These are phyloP conservation scores for Halcyon smyrnensis DNA, from an alignment of 2,797 vertebrate species.

Conservation along the genomic window DNA sequence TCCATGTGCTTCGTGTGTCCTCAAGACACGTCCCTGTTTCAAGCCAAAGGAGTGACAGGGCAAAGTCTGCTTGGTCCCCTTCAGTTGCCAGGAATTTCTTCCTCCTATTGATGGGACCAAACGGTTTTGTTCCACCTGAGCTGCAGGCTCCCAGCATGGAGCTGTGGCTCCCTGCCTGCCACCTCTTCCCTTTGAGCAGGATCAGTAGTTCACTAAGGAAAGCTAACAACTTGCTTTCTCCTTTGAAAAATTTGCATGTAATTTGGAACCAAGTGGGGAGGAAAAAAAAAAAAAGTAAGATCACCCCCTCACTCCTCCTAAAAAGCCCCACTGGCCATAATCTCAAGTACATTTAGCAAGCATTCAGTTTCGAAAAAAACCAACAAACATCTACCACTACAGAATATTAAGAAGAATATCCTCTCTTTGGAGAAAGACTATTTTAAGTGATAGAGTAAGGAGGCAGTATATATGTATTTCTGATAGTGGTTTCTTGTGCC, in stretches of 20 bases:
- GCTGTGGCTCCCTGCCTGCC: background rate
- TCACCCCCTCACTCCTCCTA: rapidly evolving
- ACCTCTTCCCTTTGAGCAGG: background rate
- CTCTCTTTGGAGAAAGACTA: background rate
- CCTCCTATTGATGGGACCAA: background rate
- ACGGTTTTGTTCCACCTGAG: background rate
- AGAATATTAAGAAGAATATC: background rate
- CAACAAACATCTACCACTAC: background rate
- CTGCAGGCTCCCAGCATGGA: background rate
- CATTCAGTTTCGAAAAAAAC: background rate
- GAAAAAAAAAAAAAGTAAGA: too few species aligned
- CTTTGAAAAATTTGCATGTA: background rate
- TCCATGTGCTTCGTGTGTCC: background rate
- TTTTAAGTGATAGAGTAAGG: background rate
- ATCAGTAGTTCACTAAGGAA: background rate
- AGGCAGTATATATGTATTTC: background rate
- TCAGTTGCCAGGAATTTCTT: background rate
- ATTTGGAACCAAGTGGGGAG: background rate
- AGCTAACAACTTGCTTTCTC: background rate
- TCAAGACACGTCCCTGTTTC: background rate
- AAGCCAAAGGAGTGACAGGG: background rate
- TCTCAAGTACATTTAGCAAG: background rate
- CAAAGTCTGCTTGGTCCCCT: background rate
- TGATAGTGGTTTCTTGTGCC: background rate
- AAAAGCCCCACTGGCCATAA: background rate